A percentile compares a stretch with the other conserved stretches of the same genome.
Evolutionary conservation across 2,113 vertebrate genomes (phyloP).

Genomic region (Syrmaticus mikado): DNA sequence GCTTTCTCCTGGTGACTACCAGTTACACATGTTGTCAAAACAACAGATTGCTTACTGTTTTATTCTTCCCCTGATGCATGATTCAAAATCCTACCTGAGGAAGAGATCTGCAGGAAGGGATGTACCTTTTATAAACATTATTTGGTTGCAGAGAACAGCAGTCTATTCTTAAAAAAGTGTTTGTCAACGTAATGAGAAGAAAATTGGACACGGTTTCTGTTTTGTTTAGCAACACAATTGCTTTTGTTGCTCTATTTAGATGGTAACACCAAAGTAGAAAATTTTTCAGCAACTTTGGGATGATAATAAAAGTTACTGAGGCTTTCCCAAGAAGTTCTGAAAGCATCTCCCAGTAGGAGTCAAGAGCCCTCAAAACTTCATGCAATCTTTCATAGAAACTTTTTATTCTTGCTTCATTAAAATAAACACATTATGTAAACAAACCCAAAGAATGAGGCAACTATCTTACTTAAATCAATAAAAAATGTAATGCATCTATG

Average conservation of each 20-base stretch:
- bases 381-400: not conserved
- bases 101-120: slow-evolving; percentile 28
- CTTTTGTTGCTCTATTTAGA: not conserved
- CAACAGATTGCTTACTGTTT: not conserved
- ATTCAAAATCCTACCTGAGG: slow-evolving; percentile 15
- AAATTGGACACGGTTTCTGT: not conserved
- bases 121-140: not conserved
- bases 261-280: not conserved
- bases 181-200: not conserved
- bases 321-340: not conserved
- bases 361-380: not conserved
- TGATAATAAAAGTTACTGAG: not conserved
- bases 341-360: not conserved
- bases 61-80: slow-evolving; percentile 28
- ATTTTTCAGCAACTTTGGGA: not conserved
- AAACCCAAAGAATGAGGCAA: not conserved
- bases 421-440: not conserved
- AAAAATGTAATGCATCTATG: not conserved
- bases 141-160: not conserved
- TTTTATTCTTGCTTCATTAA: not conserved
- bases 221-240: not conserved
- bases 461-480: not conserved
- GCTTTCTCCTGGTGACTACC: not conserved
- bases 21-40: not conserved
- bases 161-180: not conserved